Evolutionary conservation across 2,113 vertebrate genomes (phyloP).

Genomic region (Sinocyclocheilus anshuiensis): DNA sequence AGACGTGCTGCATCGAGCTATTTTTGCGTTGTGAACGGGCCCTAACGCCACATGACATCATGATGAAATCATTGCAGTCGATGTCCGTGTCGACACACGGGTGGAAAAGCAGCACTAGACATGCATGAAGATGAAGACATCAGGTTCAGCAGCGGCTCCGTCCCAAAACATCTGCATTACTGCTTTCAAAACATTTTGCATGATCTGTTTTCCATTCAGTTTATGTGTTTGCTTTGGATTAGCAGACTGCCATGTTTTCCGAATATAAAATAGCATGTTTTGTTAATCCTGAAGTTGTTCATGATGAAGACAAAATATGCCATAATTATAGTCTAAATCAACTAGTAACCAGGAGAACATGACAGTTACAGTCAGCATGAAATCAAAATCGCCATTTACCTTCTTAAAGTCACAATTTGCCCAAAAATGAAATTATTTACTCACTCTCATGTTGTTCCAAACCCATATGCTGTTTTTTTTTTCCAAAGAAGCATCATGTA

Average conservation of each 20-base stretch:
- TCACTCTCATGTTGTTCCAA: not conserved
- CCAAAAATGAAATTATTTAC: not conserved
- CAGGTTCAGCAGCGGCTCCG: not conserved
- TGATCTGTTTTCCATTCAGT: slow-evolving; percentile 8
- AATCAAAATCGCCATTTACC: not conserved
- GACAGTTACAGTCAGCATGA: not conserved
- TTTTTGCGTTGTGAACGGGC: not conserved
- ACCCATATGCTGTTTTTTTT: not conserved
- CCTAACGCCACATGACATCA: slow-evolving; percentile 8
- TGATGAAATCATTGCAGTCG: slow-evolving; percentile 12
- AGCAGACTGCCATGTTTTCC: not conserved
- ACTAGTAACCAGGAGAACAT: not conserved
- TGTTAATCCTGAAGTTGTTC: slow-evolving; percentile 6
- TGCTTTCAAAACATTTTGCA: slow-evolving; percentile 13
- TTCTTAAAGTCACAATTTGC: not conserved
- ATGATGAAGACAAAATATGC: slow-evolving; percentile 1
- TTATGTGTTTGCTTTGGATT: slow-evolving; percentile 41
- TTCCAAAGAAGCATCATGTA: not conserved
- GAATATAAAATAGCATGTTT: slow-evolving; percentile 18
- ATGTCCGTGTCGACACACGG: not conserved
- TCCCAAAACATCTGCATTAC: slow-evolving; percentile 32
- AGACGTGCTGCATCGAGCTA: not conserved
- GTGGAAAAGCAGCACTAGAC: slow-evolving; percentile 25
- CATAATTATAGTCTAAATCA: slow-evolving; percentile 10
- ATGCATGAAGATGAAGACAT: not conserved